Evolutionary conservation across 2,113 vertebrate species (phyloP).

Genomic region (Benitochromis conjunctus): DNA sequence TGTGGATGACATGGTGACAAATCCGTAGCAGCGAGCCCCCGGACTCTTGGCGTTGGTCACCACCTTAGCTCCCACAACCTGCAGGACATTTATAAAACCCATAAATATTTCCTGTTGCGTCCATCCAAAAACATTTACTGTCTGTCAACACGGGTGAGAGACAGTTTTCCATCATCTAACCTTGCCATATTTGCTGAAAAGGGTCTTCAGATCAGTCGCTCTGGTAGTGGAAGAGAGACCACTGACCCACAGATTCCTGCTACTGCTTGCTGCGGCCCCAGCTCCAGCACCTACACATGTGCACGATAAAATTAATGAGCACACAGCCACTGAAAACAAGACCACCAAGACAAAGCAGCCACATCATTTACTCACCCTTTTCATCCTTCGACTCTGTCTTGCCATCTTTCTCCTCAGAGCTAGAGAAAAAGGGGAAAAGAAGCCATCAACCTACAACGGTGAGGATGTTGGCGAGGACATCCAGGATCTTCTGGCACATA

Average conservation of each 20-base stretch:
- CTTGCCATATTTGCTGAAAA: constrained; percentile 98
- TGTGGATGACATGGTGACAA: constrained; percentile 91
- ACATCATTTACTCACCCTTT: constrained; percentile 75
- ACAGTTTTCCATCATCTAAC: constrained; percentile 36
- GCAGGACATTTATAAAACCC: neutral
- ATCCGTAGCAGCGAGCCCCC: constrained; percentile 93
- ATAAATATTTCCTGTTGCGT: fast-evolving
- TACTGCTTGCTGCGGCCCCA: constrained; percentile 62
- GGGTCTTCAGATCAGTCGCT: constrained; percentile 93
- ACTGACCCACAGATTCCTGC: constrained; percentile 95
- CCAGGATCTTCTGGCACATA: neutral
- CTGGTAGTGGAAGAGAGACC: constrained; percentile 92
- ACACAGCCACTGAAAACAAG: neutral
- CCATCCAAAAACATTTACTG: neutral
- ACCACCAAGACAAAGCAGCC: fast-evolving
- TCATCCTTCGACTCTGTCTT: constrained; percentile 84
- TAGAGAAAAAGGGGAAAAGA: constrained; percentile 77
- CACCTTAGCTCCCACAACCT: constrained; percentile 97
- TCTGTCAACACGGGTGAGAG: fast-evolving
- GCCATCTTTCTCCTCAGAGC: constrained; percentile 80
- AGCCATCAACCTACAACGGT: constrained; percentile 10
- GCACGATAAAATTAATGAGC: fast-evolving
- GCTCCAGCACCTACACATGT: constrained; percentile 58
- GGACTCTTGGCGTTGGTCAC: constrained; percentile 97
- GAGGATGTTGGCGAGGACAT: neutral